These are phyloP conservation scores for Sebastes oblongus DNA, from an alignment of 2,797 vertebrate species.

Conservation along the genomic window DNA sequence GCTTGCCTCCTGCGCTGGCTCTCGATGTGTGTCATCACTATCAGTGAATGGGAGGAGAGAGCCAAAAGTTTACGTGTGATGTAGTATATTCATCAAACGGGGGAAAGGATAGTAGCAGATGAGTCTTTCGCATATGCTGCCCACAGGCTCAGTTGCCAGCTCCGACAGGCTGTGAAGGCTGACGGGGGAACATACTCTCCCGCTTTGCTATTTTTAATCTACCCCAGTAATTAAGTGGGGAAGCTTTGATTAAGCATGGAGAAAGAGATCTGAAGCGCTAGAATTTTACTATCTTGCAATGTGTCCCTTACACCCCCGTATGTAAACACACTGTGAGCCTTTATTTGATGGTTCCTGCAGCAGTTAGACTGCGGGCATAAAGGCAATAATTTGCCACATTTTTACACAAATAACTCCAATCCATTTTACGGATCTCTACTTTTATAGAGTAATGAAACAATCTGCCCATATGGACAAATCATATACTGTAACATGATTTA, in stretches of 20 bases:
- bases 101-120: constrained; percentile 51
- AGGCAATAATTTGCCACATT: neutral
- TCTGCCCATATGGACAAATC: neutral
- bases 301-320: neutral
- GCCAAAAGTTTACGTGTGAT: constrained; percentile 50
- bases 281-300: constrained; percentile 15
- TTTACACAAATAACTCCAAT: neutral
- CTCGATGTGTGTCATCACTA: constrained; percentile 38
- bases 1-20: constrained; percentile 1
- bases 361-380: neutral
- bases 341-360: neutral
- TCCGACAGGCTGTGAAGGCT: constrained; percentile 53
- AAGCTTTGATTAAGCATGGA: constrained; percentile 49
- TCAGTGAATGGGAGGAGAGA: constrained; percentile 11
- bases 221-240: constrained; percentile 58
- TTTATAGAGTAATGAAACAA: neutral
- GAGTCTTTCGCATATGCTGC: constrained; percentile 59
- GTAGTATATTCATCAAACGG: constrained; percentile 51
- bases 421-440: neutral
- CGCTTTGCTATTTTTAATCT: constrained; percentile 63
- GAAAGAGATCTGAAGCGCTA: constrained; percentile 28
- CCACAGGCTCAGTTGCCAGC: constrained; percentile 57
- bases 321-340: constrained; percentile 9
- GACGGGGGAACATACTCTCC: constrained; percentile 34
- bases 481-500: neutral